A percentile compares a stretch with the other conserved stretches of the same genome.
Evolutionary conservation across 1,140 invertebrate genomes (phyloP).

Genomic region (Hyles vespertilio): DNA sequence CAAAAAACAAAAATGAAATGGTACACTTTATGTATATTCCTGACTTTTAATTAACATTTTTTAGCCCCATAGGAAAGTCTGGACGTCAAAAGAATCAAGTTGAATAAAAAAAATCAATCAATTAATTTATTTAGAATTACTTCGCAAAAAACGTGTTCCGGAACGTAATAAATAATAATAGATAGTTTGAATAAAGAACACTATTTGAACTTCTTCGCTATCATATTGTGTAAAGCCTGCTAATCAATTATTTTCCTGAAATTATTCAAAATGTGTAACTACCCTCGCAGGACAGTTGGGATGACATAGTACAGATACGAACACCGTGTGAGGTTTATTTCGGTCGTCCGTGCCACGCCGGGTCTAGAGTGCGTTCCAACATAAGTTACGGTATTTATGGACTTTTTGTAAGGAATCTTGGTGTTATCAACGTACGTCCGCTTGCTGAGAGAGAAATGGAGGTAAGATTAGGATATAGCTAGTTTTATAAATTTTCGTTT

Average conservation of each 20-base stretch:
- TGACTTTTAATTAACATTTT: too few relatives aligned
- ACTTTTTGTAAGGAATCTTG: constrained; percentile 32
- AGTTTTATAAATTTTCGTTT: background rate
- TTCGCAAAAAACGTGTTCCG: too few relatives aligned
- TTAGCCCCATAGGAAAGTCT: too few relatives aligned
- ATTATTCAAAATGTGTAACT: constrained; percentile 1
- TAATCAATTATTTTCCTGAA: background rate
- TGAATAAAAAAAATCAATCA: too few relatives aligned
- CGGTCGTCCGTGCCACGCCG: constrained; percentile 24
- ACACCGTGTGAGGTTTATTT: constrained; percentile 25
- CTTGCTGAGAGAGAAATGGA: constrained; percentile 26
- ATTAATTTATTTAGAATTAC: too few relatives aligned
- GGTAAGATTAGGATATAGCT: constrained; percentile 16
- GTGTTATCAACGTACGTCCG: constrained; percentile 4
- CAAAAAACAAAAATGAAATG: too few relatives aligned
- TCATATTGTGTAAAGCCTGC: too few relatives aligned
- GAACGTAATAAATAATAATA: too few relatives aligned
- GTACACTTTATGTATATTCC: too few relatives aligned
- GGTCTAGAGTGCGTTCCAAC: constrained; percentile 6
- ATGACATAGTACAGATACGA: constrained; percentile 27
- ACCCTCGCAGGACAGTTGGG: constrained; percentile 23
- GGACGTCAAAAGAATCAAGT: too few relatives aligned
- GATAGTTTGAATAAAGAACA: too few relatives aligned
- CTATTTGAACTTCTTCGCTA: too few relatives aligned
- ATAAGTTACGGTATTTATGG: constrained; percentile 13